These are phyloP conservation scores for Gallinago undulata DNA, from an alignment of 2,113 vertebrate species.

Conservation along the genomic window DNA sequence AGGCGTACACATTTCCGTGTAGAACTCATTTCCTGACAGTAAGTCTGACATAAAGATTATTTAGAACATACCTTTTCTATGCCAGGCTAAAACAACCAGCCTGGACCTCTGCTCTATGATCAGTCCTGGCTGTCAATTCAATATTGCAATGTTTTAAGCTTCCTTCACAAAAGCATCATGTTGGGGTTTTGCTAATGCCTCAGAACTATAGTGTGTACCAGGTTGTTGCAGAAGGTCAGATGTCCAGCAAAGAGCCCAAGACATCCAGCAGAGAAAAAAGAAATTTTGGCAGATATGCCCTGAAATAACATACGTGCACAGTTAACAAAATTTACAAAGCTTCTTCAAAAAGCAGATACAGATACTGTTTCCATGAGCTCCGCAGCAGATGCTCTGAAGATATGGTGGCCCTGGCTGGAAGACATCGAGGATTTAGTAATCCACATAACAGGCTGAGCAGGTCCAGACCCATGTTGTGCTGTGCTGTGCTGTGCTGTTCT, in stretches of 20 bases:
- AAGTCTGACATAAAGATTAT: background rate
- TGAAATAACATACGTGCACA: background rate
- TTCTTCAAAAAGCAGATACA: background rate
- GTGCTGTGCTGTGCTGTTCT: rapidly evolving
- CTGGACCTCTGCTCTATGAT: background rate
- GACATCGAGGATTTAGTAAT: background rate
- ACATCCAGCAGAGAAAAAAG: background rate
- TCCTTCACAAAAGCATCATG: background rate
- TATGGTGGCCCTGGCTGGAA: background rate
- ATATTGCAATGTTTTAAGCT: background rate
- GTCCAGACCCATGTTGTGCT: rapidly evolving
- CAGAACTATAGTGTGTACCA: background rate
- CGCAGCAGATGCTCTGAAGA: background rate
- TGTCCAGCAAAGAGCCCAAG: background rate
- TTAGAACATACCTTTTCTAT: background rate
- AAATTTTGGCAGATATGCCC: background rate
- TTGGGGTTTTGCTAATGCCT: background rate
- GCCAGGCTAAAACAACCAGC: background rate
- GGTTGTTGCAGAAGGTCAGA: background rate
- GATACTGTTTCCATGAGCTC: background rate
- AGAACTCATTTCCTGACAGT: background rate
- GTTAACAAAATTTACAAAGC: background rate
- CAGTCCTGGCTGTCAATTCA: background rate
- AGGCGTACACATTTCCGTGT: rapidly evolving
- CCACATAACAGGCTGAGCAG: background rate